Evolutionary conservation across 1,140 invertebrate genomes (phyloP), one percentile per base, ranked within the genome.

Genomic region (Ceratitis capitata): DNA sequence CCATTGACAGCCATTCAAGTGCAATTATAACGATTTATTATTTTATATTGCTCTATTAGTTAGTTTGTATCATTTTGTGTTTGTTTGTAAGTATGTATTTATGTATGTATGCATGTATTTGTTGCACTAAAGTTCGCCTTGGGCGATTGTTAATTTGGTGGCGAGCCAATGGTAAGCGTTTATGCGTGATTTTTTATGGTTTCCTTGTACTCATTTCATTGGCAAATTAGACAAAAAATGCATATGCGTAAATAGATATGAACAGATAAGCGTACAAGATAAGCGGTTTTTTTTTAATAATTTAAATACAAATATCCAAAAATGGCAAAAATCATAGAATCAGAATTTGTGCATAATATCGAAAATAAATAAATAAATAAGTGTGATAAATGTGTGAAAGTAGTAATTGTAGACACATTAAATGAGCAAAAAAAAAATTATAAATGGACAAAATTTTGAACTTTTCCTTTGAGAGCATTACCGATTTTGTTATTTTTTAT

Each of bases 131-230:
- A 78, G 39, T 42, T 45, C n/a, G 69, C 69, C 69, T 78, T 78
- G 39, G 69, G 6, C 45, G n/a, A 9, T 78, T 4, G 69, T 45
- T 78, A 78, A 78, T 78, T 78, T 78, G 69, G 42, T 78, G 19
- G 69, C 16, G 69, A 78, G 64, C 64, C 64, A 74, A 9, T 74
- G 35, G 14, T 74, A n/a, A 74, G 69, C n/a, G n/a, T 78, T 32
- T 16, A 4, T 78, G 39, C 69, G 69, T 78, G 19, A 78, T 42
- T 78, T 78, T 78, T 78, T 78, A 78, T 78, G 69, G 69, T 78
- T 78, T 78, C 69, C 69, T 78, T 78, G 69, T 45, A 23, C 69
- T 78, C 69, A 47, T 45, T 78, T 45, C 14, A 78, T 78, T 78
- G 23, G 69, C 69, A 78, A 78, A 45, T 78, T 23, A 9, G 45